Percentiles rank a stretch among this genome's conserved stretches.
phyloP scores from a whole-genome alignment of 1,140 invertebrate species.

The Sminthurinus signatus region DNA sequence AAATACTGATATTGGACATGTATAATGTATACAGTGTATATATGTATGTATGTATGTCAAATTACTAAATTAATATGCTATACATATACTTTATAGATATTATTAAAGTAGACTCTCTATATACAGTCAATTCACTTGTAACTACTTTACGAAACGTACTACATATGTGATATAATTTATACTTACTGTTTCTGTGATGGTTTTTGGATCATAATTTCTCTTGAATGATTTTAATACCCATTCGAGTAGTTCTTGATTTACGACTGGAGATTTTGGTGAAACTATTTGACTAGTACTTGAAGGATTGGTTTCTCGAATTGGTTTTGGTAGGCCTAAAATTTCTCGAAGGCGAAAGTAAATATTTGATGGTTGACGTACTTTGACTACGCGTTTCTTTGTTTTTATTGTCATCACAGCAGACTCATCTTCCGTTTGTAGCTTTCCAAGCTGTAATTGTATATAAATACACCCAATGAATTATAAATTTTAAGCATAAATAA shows the following conservation, averaged over 20 bases:
- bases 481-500: no score
- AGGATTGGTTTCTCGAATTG: conserved; percentile 14
- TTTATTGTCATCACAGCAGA: conserved; percentile 37
- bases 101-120: no score
- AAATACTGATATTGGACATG: no score
- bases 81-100: no score
- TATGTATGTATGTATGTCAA: no score
- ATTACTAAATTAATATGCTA: no score
- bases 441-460: conserved; percentile 25
- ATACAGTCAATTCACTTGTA: no score
- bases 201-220: conserved; percentile 22
- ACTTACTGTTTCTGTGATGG: conserved; percentile 23
- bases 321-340: conserved; percentile 35
- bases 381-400: conserved; percentile 40
- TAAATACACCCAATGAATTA: not conserved
- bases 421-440: conserved; percentile 35
- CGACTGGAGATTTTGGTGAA: conserved; percentile 8
- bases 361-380: conserved; percentile 39
- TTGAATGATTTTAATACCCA: conserved; percentile 34
- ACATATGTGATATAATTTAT: no score
- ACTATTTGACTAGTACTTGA: conserved; percentile 7
- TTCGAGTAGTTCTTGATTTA: conserved; percentile 33
- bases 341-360: conserved; percentile 36
- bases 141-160: no score
- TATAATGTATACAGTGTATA: no score